Conservation (phyloP, 2,888 invertebrate species). For the Polymixis lichenea region DNA sequence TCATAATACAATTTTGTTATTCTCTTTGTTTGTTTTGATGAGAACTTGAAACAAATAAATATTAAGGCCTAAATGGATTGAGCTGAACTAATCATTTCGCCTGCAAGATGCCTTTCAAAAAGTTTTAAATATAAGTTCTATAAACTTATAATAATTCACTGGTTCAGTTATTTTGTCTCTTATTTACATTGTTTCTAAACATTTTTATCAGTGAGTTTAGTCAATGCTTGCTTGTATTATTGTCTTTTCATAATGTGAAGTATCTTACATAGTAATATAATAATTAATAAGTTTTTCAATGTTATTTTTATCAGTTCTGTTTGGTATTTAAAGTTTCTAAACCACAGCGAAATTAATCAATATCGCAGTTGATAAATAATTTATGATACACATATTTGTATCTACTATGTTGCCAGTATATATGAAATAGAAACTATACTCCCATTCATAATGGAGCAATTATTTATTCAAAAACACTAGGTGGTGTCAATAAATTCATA, state of each 20-base stretch:
- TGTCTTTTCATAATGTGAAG: slow-evolving; percentile 22
- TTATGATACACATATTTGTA: slow-evolving; percentile 1
- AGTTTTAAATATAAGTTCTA: neutral
- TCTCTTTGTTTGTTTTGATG: neutral
- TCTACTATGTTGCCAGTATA: slow-evolving; percentile 15
- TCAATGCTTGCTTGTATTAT: neutral
- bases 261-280: neutral
- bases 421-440: neutral
- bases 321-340: neutral
- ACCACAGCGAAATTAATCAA: neutral
- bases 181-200: neutral
- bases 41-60: neutral
- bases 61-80: neutral
- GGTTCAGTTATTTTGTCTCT: neutral
- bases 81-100: neutral
- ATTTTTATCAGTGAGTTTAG: neutral
- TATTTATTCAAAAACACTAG: slow-evolving; percentile 22
- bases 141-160: neutral
- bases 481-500: slow-evolving; percentile 33
- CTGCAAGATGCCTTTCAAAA: neutral
- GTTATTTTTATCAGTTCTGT: slow-evolving; percentile 31
- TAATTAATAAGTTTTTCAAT: neutral
- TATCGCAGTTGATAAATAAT: slow-evolving; percentile 7
- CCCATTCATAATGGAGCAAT: slow-evolving; percentile 9
- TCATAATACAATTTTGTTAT: neutral